Percentiles rank a stretch among this genome's conserved stretches.
Conservation (phyloP, 2,888 invertebrate species). For the Chamaedrilus cognettii region DNA sequence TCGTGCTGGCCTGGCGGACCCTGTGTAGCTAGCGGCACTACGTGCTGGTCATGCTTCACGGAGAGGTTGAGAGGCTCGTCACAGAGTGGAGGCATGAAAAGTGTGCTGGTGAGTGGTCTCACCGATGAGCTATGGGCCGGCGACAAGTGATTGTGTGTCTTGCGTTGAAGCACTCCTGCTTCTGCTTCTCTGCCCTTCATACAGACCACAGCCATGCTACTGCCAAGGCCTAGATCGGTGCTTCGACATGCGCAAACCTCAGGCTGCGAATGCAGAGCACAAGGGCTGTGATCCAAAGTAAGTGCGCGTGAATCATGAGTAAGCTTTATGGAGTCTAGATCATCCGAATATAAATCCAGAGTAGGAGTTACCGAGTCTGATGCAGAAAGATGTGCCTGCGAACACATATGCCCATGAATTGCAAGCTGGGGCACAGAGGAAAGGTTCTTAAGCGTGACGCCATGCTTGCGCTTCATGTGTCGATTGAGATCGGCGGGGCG, state of each 20-base stretch:
- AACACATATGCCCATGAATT: too few relatives aligned
- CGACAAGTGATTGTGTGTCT: not conserved
- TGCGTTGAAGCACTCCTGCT: too few relatives aligned
- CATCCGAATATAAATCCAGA: too few relatives aligned
- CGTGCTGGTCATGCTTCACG: constrained; percentile 11
- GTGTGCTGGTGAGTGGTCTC: not conserved
- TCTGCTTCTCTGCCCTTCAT: too few relatives aligned
- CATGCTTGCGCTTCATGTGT: constrained; percentile 55
- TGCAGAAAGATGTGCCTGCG: not conserved
- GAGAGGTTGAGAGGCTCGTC: constrained; percentile 33
- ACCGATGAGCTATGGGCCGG: not conserved
- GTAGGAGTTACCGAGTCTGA: too few relatives aligned
- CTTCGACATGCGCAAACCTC: too few relatives aligned
- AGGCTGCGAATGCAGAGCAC: not conserved
- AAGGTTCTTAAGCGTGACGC: constrained; percentile 42
- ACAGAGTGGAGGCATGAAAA: not conserved
- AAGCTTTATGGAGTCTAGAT: too few relatives aligned
- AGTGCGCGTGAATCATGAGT: too few relatives aligned
- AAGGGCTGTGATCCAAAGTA: too few relatives aligned
- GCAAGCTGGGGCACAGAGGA: not conserved
- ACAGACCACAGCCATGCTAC: too few relatives aligned
- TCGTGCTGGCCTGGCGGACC: not conserved
- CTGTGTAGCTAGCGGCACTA: not conserved
- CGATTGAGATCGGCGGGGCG: constrained; percentile 53
- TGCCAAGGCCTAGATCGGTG: too few relatives aligned